Percentiles rank a stretch among this genome's conserved stretches.
Evolutionary conservation across 2,797 vertebrate genomes (phyloP).

Genomic region (Pachyuromys duprasi): DNA sequence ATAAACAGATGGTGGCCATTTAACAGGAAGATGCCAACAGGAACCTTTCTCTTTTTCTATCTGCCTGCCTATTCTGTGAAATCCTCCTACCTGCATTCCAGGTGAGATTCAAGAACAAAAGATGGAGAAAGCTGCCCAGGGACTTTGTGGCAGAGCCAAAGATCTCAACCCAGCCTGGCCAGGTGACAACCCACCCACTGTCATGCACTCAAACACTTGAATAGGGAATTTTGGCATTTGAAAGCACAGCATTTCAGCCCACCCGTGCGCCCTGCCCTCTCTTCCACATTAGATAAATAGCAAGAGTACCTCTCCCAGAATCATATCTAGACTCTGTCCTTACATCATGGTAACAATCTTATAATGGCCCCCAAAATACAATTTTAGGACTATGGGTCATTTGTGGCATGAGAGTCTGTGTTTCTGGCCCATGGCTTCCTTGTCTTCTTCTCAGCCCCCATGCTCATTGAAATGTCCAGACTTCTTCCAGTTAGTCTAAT

Average conservation of each 20-base stretch:
- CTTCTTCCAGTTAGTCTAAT: background rate
- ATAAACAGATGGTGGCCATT: background rate
- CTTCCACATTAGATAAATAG: background rate
- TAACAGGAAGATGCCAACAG: rapidly evolving
- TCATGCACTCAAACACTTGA: background rate
- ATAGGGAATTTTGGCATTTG: slow-evolving; percentile 28
- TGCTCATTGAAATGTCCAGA: background rate
- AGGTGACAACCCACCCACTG: background rate
- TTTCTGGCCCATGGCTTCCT: too few species aligned
- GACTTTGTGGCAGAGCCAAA: background rate
- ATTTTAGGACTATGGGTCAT: background rate
- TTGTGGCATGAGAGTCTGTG: rapidly evolving
- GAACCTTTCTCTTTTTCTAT: background rate
- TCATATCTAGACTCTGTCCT: background rate
- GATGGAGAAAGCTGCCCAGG: background rate
- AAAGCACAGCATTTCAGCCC: background rate
- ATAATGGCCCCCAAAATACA: background rate
- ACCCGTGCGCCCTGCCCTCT: background rate
- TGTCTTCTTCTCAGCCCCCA: background rate
- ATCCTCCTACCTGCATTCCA: background rate
- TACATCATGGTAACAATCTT: background rate
- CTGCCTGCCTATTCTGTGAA: background rate
- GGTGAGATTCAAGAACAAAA: background rate
- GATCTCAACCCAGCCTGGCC: background rate
- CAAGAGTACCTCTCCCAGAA: background rate